Evolutionary conservation across 2,113 vertebrate genomes (phyloP).

Genomic region (Anoura caudifer): DNA sequence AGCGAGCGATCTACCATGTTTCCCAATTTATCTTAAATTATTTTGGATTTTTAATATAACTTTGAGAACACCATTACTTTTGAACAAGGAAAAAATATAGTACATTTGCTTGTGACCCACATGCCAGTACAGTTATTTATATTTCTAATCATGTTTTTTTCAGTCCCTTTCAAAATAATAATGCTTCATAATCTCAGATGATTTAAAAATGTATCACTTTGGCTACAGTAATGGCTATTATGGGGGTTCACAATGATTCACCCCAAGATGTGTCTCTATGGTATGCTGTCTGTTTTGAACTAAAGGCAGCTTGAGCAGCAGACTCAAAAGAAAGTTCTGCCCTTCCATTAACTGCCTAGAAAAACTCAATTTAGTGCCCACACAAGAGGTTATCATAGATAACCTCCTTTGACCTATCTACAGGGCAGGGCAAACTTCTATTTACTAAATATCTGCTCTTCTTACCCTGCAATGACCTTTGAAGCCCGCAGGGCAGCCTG

Average conservation of each 20-base stretch:
- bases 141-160: neutral
- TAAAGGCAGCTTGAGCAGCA: too few species aligned
- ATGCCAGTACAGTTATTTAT: neutral
- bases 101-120: neutral
- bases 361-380: neutral
- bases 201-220: neutral
- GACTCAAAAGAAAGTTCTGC: neutral
- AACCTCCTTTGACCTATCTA: neutral
- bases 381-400: neutral
- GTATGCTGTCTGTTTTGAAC: too few species aligned
- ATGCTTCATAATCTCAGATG: neutral
- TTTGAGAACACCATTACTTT: neutral
- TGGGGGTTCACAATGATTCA: neutral
- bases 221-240: neutral
- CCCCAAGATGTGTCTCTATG: neutral
- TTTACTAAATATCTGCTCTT: neutral
- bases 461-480: neutral
- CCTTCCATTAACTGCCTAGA: neutral
- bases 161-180: slow-evolving; percentile 12
- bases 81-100: neutral
- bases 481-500: neutral
- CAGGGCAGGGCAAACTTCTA: neutral
- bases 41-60: neutral
- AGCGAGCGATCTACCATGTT: neutral
- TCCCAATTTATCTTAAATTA: neutral